Conservation (phyloP, 2,113 vertebrate genomes). For the Manacus vitellinus region DNA sequence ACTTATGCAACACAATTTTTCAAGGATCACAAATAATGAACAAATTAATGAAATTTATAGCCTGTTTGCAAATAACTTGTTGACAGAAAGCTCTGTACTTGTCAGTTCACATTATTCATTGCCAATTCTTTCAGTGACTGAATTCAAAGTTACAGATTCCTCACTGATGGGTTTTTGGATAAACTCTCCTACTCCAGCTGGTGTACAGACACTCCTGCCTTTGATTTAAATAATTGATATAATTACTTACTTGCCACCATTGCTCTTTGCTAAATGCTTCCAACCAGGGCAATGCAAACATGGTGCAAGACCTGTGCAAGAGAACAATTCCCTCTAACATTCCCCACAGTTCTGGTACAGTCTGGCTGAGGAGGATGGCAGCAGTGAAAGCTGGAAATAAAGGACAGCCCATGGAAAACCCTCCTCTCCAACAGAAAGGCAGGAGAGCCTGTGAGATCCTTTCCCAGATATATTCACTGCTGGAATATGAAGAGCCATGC, state of each 20-base stretch:
- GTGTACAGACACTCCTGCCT: not conserved
- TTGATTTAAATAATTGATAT: not conserved
- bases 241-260: not conserved
- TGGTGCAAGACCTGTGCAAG: not conserved
- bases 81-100: constrained; percentile 14
- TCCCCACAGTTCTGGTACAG: not conserved
- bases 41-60: constrained; percentile 54
- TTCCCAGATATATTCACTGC: not conserved
- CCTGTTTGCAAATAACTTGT: constrained; percentile 31
- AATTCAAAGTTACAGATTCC: not conserved
- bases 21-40: constrained; percentile 41
- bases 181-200: not conserved
- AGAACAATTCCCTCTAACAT: not conserved
- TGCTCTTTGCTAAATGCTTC: not conserved
- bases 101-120: constrained; percentile 29
- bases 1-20: constrained; percentile 26
- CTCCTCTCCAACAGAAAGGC: not conserved
- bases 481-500: not conserved
- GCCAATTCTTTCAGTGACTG: not conserved
- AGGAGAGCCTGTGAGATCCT: not conserved
- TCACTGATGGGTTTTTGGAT: not conserved
- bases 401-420: not conserved
- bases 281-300: not conserved
- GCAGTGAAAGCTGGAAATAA: not conserved
- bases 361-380: not conserved